Base-by-base conservation (phyloP, 92 coral and sea anemone species). In the Umimayanthus chanpuru region DNA sequence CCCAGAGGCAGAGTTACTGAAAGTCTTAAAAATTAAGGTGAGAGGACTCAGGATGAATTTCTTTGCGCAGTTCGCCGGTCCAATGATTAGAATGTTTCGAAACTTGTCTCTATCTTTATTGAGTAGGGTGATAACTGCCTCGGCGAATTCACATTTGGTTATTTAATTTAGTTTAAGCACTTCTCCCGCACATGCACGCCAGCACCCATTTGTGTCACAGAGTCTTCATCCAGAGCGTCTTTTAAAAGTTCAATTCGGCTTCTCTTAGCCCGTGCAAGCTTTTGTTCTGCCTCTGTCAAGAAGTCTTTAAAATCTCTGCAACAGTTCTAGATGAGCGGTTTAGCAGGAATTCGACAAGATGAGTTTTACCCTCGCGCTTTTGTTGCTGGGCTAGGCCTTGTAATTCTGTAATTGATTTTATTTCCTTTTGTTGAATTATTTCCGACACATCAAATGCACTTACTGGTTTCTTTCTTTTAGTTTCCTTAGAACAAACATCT, bases 81-180 rank as follows among this genome's bases (percentile, higher is more conserved):
- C 92, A 49, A 84, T 76, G 55, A 92, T 67, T 88, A 92, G 82
- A 18, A 89, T 6, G 70, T 92, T 92, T 82, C 91, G 32, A 81
- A 86, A 92, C 41, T 92, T 92, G 28, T 91, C 87, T 44, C 92
- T 70, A 9, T 91, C 91, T 70, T 90, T 90, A 4, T 47, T 75
- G 25, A 92, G 86, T 9, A 90, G 73, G 67, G 79, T 91, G 38
- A 77, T 87, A 1, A 92, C 21, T 9, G 89, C 89, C 43, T 81
- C 67, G 4, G 75, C 32, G 76, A 92, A 92, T 21, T 40, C 58
- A 16, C 50, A 4, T 44, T 44, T 44, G 50, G 9, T 44, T 44
- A 44, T 9, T 44, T 9, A 44, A 44, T 18, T 56, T 44, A 89
- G 75, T 23, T 8, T 10, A 44, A 44, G 50, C 50, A 90, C 89